Evolutionary conservation across 1,140 invertebrate species (phyloP).

Genomic region (Drosophila pruinosa): DNA sequence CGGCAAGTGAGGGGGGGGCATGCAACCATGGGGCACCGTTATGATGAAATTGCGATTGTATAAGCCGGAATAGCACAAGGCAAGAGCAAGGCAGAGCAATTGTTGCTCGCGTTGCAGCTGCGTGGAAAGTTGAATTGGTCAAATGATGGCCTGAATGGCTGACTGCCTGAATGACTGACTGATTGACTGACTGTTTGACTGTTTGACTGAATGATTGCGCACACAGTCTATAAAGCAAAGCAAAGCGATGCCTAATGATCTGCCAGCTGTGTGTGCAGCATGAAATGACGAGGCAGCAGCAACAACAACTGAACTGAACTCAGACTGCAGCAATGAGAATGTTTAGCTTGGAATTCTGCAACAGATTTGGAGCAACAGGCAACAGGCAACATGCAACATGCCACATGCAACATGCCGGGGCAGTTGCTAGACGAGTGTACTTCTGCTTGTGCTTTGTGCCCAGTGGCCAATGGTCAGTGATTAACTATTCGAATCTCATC

Average conservation of each 20-base stretch:
- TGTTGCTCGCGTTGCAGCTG: constrained; percentile 46
- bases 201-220: background rate
- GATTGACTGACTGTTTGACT: background rate
- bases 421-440: background rate
- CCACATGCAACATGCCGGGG: background rate
- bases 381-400: background rate
- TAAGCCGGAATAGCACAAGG: constrained; percentile 24
- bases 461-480: constrained; percentile 3
- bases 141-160: constrained; percentile 69
- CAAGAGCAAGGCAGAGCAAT: constrained; percentile 11
- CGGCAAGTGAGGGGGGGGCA: background rate
- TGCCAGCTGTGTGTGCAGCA: constrained; percentile 36
- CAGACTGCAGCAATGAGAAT: constrained; percentile 19
- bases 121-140: constrained; percentile 70
- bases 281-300: constrained; percentile 26
- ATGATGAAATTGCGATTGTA: constrained; percentile 54
- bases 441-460: background rate
- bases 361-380: constrained; percentile 20
- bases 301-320: constrained; percentile 11
- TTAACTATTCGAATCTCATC: constrained; percentile 10
- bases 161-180: background rate
- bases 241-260: constrained; percentile 34
- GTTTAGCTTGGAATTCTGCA: constrained; percentile 26
- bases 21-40: constrained; percentile 29
- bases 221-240: constrained; percentile 37